These are phyloP conservation scores for Amblyjoppa fuscipennis DNA, from an alignment of 2,888 invertebrate species.

Conservation along the genomic window DNA sequence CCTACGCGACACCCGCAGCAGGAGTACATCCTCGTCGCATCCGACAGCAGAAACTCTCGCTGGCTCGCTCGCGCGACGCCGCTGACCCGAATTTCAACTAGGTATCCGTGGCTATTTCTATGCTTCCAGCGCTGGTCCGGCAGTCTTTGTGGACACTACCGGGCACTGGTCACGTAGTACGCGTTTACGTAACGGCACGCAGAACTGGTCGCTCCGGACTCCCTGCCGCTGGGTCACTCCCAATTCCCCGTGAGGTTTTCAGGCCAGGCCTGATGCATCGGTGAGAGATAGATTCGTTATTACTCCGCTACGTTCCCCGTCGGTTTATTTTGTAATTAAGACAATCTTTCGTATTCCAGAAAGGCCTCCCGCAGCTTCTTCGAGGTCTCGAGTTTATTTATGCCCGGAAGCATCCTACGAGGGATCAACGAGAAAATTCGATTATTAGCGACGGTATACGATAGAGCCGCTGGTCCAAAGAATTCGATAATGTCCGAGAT, in stretches of 20 bases:
- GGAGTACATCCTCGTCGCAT: conserved; percentile 37
- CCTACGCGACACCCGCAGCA: conserved; percentile 46
- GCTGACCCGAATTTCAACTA: conserved; percentile 83
- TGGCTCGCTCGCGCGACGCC: conserved; percentile 70
- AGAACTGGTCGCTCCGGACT: conserved; percentile 34
- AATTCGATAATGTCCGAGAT: conserved; percentile 69
- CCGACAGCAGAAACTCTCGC: conserved; percentile 61
- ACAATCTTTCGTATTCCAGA: background rate
- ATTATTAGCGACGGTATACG: conserved; percentile 64
- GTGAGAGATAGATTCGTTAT: conserved; percentile 1
- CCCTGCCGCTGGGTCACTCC: conserved; percentile 27
- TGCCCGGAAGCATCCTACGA: conserved; percentile 44
- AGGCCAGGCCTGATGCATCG: conserved; percentile 2
- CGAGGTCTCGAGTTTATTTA: conserved; percentile 51
- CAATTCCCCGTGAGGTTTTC: conserved; percentile 12
- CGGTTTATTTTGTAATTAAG: conserved; percentile 15
- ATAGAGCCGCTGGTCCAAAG: conserved; percentile 52
- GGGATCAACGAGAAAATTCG: conserved; percentile 66
- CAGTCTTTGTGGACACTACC: background rate
- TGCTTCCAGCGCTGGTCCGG: conserved; percentile 64
- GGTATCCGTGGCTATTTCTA: conserved; percentile 74
- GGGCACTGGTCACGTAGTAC: conserved; percentile 57
- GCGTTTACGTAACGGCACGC: conserved; percentile 59
- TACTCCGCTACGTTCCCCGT: background rate
- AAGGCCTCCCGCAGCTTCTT: background rate